Base-by-base conservation (phyloP, 1,140 invertebrate genomes). In the Archegozetes longisetosus region DNA sequence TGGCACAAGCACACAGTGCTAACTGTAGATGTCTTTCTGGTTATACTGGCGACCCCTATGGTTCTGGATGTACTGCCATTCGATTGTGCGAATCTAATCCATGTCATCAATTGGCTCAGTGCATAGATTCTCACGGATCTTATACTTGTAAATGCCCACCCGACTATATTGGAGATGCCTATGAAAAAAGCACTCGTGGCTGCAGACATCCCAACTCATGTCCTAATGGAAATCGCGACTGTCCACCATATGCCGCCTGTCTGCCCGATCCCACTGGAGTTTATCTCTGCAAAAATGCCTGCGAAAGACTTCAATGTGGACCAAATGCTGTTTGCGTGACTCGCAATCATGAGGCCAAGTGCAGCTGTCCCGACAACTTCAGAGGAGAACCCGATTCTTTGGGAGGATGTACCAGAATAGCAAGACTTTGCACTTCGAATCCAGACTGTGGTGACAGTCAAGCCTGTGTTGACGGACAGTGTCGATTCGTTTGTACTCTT, bases 211-310 rank as follows among this genome's bases (percentile, higher is more conserved):
- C 86, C 71, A 84, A 82, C 6, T 78, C 80, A 64, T 81, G 80
- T 62, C 78, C 76, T 0, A 80, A 79, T 56, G 82, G 82, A 56
- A 81, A 91, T 68, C 66, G 67, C 2, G 83, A 86, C 65, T 92
- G 88, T 68, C 84, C 85, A 0, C 66, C 73, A 3, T 80, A 85
- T 66, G 81, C 84, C 0, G 72, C 82, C 40, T 91, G 88, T 69
- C 70, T 81, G 27, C 76, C 79, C 55, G 80, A 82, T 54, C 74
- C 60, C 1, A 61, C 57, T 40, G 78, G 46, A 88, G 86, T 69
- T 70, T 83, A 2, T 82, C 88, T 68, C 53, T 92, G 88, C 65
- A 78, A 80, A 51, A 86, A 88, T 74, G 85, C 86, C 1, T 93
- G 88, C 13, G 74, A 74, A 14, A 72, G 80, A 80, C 81, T 63